Evolutionary conservation across 2,797 vertebrate genomes (phyloP).

Genomic region (Pantherophis alleghaniensis): DNA sequence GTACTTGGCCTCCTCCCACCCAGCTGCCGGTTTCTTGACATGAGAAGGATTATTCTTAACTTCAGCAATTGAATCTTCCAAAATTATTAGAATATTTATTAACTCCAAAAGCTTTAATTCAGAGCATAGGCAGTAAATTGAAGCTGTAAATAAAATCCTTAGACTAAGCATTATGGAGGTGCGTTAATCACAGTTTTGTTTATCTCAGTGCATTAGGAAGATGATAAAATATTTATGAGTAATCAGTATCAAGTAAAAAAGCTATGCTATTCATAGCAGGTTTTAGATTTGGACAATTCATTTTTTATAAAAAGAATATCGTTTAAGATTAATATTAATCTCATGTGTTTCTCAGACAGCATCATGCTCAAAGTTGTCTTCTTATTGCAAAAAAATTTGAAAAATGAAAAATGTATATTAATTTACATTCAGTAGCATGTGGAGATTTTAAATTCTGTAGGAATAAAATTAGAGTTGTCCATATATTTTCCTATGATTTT

Average conservation of each 20-base stretch:
- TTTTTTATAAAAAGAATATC: background rate
- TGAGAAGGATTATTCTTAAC: background rate
- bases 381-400: background rate
- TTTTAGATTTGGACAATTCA: background rate
- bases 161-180: background rate
- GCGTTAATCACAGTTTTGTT: background rate
- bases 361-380: background rate
- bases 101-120: background rate
- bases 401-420: background rate
- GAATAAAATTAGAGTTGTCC: background rate
- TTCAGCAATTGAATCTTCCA: background rate
- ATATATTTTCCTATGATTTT: background rate
- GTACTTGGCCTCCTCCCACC: too few species aligned
- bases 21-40: too few species aligned
- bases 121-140: background rate
- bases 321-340: background rate
- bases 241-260: background rate
- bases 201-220: background rate
- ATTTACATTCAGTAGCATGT: background rate
- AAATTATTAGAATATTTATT: background rate
- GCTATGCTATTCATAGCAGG: background rate
- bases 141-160: constrained; percentile 5
- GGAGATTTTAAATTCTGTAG: background rate
- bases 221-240: background rate
- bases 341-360: background rate